Base-by-base conservation (phyloP, 2,113 vertebrate species). In the Cygnus buccinator region DNA sequence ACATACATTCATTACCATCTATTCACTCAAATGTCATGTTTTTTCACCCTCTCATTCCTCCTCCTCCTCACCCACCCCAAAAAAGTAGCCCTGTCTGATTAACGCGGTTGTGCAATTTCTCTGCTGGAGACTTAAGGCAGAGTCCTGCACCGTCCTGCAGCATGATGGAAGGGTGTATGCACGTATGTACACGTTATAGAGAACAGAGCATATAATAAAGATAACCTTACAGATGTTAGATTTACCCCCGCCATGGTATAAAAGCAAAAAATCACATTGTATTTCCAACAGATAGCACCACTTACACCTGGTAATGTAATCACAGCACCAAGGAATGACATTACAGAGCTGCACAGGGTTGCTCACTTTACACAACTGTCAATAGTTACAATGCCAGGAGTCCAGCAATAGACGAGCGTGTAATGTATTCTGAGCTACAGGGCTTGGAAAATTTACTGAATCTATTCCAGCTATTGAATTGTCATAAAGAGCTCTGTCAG, bases 401-500 rank as follows among this genome's bases (percentile, higher is more conserved):
- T 28, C 77, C 93, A 41, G 87, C 77, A 70, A 5, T 11, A 80
- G 76, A 79, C 7, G 21, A 55, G 33, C 6, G 37, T 13, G 84
- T 79, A 85, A 89, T 91, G 59, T 20, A 19, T 84, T 57, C 67
- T 8, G 11, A 95, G 81, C 84, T 57, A 19, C 44, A 78, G 65
- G 50, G 61, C 48, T 73, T 33, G 8, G 80, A 67, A 93, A 87
- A 35, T 61, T 81, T 74, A 90, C 96, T 91, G 93, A 96, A 86
- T 21, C 65, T 37, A 70, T 92, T 86, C 31, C 87, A 87, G 76
- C 87, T 92, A 77, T 74, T 86, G 84, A 72, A 94, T 85, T 84
- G 91, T 62, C 95, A 89, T 79, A 81, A 95, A 97, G 79, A 94
- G 81, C 63, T 86, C 95, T 93, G 92, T 94, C 93, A 95, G 92